Base-by-base conservation (phyloP, 2,113 vertebrate genomes). In the Chascanopsetta lugubris region DNA sequence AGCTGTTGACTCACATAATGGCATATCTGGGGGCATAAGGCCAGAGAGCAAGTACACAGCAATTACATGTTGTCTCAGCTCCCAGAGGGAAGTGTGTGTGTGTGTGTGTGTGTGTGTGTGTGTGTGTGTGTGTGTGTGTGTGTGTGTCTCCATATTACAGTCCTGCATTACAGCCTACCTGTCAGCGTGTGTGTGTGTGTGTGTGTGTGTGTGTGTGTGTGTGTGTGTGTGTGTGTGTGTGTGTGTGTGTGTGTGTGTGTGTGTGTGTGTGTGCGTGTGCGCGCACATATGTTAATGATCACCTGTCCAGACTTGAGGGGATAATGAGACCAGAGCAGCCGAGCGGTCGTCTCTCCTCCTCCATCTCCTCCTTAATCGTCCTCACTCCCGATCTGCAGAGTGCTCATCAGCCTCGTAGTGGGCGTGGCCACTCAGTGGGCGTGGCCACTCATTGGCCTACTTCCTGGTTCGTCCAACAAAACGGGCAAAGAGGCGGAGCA, bases 251-350 rank as follows among this genome's bases (percentile, higher is more conserved):
- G 82, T 70, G 25, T 36, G 72, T 77, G 66, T 53, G 61, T 66
- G 45, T 1, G 21, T 74, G 58, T 75, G 38, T 77, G 61, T 61
- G 48, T 56, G 1, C 22, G 45, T 47, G 45, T 59, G 7, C 66
- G 56, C 20, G n/a, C 51, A 36, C 58, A 58, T 49, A 56, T 63
- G 63, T 61, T 83, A 77, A 87, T 79, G 61, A 84, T 74, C 82
- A 86, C 82, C 78, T 80, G 80, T 83, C 79, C 79, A 84, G 82
- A 79, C 79, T 68, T 85, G 85, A 89, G 68, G 21, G 56, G 60
- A 72, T 85, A 77, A 88, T 86, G 61, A 84, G 67, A 58, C 38
- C 17, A 25, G 54, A 72, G 34, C 49, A 53, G 17, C 38, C 42
- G 57, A 47, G n/a, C 5, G 53, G 45, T 8, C 3, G 0, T 21